Evolutionary conservation across 2,797 vertebrate species (phyloP).

Genomic region (Leucoraja ocellata): DNA sequence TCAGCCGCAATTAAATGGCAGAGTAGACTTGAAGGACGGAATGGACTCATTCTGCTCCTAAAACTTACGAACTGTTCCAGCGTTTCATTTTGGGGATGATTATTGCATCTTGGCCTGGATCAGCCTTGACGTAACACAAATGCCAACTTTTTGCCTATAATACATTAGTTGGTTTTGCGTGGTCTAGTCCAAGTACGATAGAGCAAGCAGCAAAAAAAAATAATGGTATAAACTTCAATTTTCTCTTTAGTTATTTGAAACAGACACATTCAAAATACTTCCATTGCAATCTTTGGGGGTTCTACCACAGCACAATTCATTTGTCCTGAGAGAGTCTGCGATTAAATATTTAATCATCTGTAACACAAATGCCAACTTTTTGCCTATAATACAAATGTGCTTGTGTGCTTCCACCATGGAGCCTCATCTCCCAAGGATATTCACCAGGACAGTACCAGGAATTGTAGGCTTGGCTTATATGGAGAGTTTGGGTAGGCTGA

Average conservation of each 20-base stretch:
- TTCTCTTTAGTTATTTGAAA: not conserved
- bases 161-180: not conserved
- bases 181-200: too few relatives aligned
- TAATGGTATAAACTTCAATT: not conserved
- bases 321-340: not conserved
- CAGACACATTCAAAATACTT: not conserved
- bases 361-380: not conserved
- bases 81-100: too few relatives aligned
- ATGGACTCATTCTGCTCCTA: too few relatives aligned
- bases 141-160: not conserved
- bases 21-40: too few relatives aligned
- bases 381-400: not conserved
- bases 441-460: too few relatives aligned
- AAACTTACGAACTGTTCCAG: too few relatives aligned
- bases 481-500: too few relatives aligned
- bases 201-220: too few relatives aligned
- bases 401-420: not conserved
- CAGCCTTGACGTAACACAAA: not conserved
- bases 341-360: not conserved
- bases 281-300: not conserved
- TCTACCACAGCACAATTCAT: not conserved
- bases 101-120: not conserved
- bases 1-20: too few relatives aligned
- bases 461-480: too few relatives aligned
- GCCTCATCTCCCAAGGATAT: too few relatives aligned